A percentile compares a stretch with the other conserved stretches of the same genome.
Conservation (phyloP, 2,797 vertebrate genomes). For the Mus minutoides region DNA sequence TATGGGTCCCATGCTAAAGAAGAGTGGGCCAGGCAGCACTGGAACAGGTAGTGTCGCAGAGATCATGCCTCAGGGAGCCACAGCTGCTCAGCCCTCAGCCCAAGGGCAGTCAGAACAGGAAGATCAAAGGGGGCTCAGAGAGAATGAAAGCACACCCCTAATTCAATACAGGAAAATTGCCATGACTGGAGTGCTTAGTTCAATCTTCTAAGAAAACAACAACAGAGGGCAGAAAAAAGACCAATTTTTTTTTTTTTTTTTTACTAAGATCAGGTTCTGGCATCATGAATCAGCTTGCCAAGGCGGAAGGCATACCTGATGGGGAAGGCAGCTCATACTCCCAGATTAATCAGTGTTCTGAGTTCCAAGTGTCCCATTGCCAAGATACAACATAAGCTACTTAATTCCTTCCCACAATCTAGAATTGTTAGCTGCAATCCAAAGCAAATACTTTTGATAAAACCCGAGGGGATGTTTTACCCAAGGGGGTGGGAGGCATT, state of each 20-base stretch:
- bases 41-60: slow-evolving; percentile 36
- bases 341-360: slow-evolving; percentile 73
- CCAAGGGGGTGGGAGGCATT: slow-evolving; percentile 16
- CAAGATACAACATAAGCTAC: slow-evolving; percentile 68
- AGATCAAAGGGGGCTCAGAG: slow-evolving; percentile 82
- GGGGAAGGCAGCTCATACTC: slow-evolving; percentile 56
- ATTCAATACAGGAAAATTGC: slow-evolving; percentile 82
- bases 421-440: slow-evolving; percentile 67
- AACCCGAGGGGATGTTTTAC: slow-evolving; percentile 63
- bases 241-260: not conserved
- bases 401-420: slow-evolving; percentile 79
- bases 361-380: slow-evolving; percentile 70
- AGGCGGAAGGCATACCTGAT: slow-evolving; percentile 65
- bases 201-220: slow-evolving; percentile 76
- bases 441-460: slow-evolving; percentile 71
- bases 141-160: slow-evolving; percentile 76
- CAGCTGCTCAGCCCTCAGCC: slow-evolving; percentile 71
- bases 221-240: slow-evolving; percentile 24
- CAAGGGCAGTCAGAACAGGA: slow-evolving; percentile 68
- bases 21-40: not conserved
- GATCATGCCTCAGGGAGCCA: not conserved
- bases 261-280: slow-evolving; percentile 73
- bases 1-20: not conserved
- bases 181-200: slow-evolving; percentile 72
- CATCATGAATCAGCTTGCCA: slow-evolving; percentile 71